These are phyloP conservation scores for Plecturocebus donacophilus DNA, from an alignment of 2,113 vertebrate genomes.

Conservation along the genomic window DNA sequence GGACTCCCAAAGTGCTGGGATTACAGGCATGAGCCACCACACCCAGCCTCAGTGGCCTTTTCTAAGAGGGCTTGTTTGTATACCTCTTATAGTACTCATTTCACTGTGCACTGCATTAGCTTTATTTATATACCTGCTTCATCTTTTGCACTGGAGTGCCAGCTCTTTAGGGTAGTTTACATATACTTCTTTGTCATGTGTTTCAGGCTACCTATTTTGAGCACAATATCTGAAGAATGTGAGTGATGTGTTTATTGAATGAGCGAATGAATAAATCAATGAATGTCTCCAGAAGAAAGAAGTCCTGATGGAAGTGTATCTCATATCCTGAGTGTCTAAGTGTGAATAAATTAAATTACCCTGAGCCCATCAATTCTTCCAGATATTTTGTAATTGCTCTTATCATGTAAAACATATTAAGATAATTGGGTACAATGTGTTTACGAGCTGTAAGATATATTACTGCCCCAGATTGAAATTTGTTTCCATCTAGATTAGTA, in stretches of 20 bases:
- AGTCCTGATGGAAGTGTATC: background rate
- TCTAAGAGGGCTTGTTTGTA: background rate
- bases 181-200: background rate
- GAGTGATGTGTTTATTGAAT: conserved; percentile 22
- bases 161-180: background rate
- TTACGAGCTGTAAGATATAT: conserved; percentile 61
- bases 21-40: too few relatives aligned
- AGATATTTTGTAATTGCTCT: conserved; percentile 71
- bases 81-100: background rate
- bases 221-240: conserved; percentile 26
- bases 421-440: conserved; percentile 66
- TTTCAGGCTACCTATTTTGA: background rate
- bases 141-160: background rate
- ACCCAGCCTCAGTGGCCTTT: background rate
- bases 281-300: conserved; percentile 47
- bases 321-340: conserved; percentile 44
- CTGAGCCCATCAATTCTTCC: conserved; percentile 53
- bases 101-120: background rate
- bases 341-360: conserved; percentile 72
- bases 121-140: background rate
- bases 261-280: conserved; percentile 32
- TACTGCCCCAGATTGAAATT: conserved; percentile 81
- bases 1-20: too few relatives aligned
- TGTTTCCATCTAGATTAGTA: conserved; percentile 82
- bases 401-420: conserved; percentile 67